Conservation (phyloP, 2,113 vertebrate genomes). For the Pygoscelis adeliae region DNA sequence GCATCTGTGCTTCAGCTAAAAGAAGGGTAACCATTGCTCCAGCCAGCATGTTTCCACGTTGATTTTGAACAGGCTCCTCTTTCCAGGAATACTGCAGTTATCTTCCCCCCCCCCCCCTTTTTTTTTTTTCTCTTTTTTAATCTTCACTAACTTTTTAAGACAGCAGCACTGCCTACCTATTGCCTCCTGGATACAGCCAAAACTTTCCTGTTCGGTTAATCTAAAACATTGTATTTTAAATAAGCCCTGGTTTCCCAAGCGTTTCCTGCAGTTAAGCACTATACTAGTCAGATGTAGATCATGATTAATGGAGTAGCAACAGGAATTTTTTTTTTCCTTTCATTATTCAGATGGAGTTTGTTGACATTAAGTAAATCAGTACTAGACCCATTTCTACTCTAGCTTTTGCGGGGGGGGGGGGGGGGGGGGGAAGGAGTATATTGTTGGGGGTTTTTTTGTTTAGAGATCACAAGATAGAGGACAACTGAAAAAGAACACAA, state of each 20-base stretch:
- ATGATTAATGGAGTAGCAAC: neutral
- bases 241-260: neutral
- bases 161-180: neutral
- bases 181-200: neutral
- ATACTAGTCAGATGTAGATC: neutral
- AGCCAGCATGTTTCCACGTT: fast-evolving
- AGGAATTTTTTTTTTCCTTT: neutral
- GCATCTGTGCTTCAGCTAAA: neutral
- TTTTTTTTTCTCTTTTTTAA: too few species aligned
- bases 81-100: neutral
- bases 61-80: neutral
- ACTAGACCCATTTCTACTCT: neutral
- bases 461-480: neutral
- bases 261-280: neutral
- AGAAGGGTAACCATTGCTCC: neutral
- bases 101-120: neutral
- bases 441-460: neutral
- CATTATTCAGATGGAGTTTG: neutral
- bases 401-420: neutral
- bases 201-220: neutral
- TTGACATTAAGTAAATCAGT: neutral
- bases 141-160: neutral
- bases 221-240: neutral
- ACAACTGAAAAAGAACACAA: neutral
- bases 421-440: too few species aligned